Evolutionary conservation across 2,113 vertebrate species (phyloP).

Genomic region (Notarius quadriscutis): DNA sequence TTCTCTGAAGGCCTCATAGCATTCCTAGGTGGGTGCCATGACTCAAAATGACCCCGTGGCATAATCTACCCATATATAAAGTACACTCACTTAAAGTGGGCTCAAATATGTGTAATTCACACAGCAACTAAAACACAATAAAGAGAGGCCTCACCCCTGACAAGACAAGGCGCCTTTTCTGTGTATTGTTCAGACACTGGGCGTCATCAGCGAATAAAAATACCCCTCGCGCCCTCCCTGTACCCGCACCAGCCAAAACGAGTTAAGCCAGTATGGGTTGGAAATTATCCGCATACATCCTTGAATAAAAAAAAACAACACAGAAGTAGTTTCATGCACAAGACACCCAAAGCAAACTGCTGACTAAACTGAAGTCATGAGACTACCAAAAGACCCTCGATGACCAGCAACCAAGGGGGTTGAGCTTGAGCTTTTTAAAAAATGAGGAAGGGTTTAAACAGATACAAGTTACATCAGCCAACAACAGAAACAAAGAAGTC

Average conservation of each 20-base stretch:
- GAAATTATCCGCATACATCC: conserved; percentile 65
- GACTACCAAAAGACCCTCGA: conserved; percentile 42
- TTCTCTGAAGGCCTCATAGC: conserved; percentile 16
- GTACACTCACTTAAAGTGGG: conserved; percentile 49
- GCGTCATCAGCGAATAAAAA: conserved; percentile 55
- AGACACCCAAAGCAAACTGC: conserved; percentile 30
- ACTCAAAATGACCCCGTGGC: conserved; percentile 43
- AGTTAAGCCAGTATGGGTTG: conserved; percentile 70
- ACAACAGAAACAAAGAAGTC: conserved; percentile 22
- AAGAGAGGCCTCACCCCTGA: conserved; percentile 52
- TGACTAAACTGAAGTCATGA: conserved; percentile 45
- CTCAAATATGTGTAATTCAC: conserved; percentile 45
- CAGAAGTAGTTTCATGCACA: conserved; percentile 18
- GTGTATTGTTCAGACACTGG: conserved; percentile 56
- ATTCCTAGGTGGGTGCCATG: conserved; percentile 34
- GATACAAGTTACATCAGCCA: conserved; percentile 24
- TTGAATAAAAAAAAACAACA: conserved; percentile 37
- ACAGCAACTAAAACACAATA: conserved; percentile 50
- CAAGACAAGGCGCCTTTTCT: conserved; percentile 51
- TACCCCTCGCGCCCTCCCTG: conserved; percentile 51
- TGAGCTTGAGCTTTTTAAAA: conserved; percentile 10
- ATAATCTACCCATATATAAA: conserved; percentile 31
- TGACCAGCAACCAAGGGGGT: background rate
- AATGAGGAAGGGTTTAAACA: conserved; percentile 32
- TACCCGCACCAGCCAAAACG: conserved; percentile 70